Conservation (phyloP, 1,140 invertebrate genomes). For the Hycleus phaleratus region DNA sequence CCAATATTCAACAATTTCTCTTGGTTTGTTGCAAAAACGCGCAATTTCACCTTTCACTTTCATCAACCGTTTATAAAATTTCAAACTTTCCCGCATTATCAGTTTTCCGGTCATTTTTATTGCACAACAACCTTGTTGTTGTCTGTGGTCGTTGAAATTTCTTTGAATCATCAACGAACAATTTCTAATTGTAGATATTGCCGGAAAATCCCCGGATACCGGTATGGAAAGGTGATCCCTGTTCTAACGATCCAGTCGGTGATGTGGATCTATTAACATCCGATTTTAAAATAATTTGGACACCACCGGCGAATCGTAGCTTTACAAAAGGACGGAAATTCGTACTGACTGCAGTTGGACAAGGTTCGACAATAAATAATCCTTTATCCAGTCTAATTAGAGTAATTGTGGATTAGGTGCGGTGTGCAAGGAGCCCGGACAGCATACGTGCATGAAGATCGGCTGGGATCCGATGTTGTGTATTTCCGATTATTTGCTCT, state of each 20-base stretch:
- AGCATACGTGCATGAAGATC: constrained; percentile 34
- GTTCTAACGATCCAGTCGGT: constrained; percentile 21
- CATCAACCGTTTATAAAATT: not conserved
- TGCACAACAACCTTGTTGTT: no score
- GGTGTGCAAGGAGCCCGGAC: constrained; percentile 25
- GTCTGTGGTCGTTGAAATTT: no score
- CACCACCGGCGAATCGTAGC: constrained; percentile 18
- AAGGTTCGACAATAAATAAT: constrained; percentile 16
- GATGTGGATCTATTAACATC: constrained; percentile 27
- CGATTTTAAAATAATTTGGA: constrained; percentile 30
- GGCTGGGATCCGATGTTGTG: constrained; percentile 45
- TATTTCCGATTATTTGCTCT: constrained; percentile 51
- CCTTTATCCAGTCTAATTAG: not conserved
- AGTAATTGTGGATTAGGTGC: constrained; percentile 15
- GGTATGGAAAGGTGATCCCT: constrained; percentile 33
- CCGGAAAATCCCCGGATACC: constrained; percentile 24
- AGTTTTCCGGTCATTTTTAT: not conserved
- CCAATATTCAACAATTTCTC: not conserved
- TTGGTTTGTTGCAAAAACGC: not conserved
- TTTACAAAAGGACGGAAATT: constrained; percentile 24
- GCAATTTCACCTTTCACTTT: not conserved
- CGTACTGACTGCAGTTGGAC: constrained; percentile 31
- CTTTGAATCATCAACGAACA: no score
- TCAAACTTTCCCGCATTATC: not conserved
- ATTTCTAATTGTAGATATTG: constrained; percentile 23